Percentiles rank a stretch among this genome's conserved stretches.
phyloP scores from a whole-genome alignment of 2,797 vertebrate genomes.

The Halcyon leucocephala region DNA sequence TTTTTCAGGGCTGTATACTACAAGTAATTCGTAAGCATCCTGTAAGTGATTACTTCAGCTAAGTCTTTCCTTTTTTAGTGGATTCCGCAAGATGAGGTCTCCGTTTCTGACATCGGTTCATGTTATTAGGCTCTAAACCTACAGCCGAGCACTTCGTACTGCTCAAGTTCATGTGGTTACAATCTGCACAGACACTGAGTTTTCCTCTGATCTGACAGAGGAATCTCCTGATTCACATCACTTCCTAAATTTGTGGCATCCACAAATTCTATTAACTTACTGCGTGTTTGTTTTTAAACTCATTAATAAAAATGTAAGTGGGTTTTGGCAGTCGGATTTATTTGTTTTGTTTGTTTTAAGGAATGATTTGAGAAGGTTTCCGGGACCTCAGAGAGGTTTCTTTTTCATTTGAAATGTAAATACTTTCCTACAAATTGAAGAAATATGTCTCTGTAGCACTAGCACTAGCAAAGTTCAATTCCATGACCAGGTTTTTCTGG shows the following conservation, averaged over 20 bases:
- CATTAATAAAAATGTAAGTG: not conserved
- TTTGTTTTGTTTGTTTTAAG: not conserved
- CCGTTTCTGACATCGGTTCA: not conserved
- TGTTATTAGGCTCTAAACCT: not conserved
- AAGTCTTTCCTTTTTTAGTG: not conserved
- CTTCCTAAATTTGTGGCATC: not conserved
- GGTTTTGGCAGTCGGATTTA: not conserved
- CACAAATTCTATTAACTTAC: not conserved
- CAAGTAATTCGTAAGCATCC: not conserved
- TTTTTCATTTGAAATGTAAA: conserved; percentile 26
- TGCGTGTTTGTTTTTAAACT: not conserved
- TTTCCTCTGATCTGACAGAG: not conserved
- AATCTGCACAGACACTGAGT: not conserved
- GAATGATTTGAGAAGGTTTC: not conserved
- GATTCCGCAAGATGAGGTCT: not conserved
- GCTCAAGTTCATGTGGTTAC: not conserved
- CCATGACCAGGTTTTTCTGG: not conserved
- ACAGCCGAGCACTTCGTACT: not conserved
- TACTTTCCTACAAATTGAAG: conserved; percentile 15
- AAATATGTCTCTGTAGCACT: not conserved
- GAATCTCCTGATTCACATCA: not conserved
- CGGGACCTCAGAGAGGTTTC: conserved; percentile 1
- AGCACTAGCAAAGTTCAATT: not conserved
- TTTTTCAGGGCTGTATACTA: not conserved
- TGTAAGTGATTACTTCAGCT: not conserved